phyloP scores from a whole-genome alignment of 2,113 vertebrate species.

The Dromaius novaehollandiae region DNA sequence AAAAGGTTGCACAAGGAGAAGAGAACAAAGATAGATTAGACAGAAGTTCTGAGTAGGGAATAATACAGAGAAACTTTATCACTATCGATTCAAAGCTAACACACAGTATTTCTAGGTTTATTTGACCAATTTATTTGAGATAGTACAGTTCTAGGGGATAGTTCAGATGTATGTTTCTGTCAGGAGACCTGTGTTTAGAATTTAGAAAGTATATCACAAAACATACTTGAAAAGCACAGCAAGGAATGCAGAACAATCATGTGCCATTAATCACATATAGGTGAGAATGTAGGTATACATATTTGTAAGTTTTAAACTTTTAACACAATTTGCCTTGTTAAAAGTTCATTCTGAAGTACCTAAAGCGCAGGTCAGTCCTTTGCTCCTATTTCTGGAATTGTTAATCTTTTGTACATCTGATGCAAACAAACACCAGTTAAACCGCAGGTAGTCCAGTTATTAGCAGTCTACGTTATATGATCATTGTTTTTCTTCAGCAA shows the following conservation, averaged over 20 bases:
- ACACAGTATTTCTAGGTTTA: conserved; percentile 16
- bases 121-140: conserved; percentile 35
- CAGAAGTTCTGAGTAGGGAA: conserved; percentile 48
- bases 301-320: background rate
- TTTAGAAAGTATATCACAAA: conserved; percentile 25
- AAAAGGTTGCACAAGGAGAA: conserved; percentile 82
- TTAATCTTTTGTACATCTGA: background rate
- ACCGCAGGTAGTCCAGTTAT: background rate
- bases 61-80: conserved; percentile 58
- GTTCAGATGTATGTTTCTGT: conserved; percentile 32
- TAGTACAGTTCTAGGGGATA: background rate
- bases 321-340: background rate
- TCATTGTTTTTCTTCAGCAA: background rate
- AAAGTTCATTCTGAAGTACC: background rate
- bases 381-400: background rate
- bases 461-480: background rate
- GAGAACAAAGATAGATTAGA: conserved; percentile 80
- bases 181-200: background rate
- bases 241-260: background rate
- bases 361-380: background rate
- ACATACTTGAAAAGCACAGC: background rate
- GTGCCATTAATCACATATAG: background rate
- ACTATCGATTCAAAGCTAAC: conserved; percentile 24
- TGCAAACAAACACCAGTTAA: background rate
- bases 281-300: background rate